Conservation (phyloP, 2,797 vertebrate genomes). For the Halcyon chelicuti region DNA sequence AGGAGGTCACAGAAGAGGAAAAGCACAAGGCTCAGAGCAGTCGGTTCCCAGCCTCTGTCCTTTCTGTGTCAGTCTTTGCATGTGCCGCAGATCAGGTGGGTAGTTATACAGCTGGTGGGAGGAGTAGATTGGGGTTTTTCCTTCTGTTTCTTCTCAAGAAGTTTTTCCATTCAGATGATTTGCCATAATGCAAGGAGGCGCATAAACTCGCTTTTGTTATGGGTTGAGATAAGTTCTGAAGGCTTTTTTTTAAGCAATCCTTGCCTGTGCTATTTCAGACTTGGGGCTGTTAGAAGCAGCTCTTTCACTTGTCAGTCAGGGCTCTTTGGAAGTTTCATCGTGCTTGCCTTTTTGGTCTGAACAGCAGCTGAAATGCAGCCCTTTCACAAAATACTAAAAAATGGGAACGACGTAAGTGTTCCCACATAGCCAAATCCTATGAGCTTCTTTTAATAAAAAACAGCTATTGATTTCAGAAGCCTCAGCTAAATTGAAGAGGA, state of each 20-base stretch:
- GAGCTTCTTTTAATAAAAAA: background rate
- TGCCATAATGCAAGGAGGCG: background rate
- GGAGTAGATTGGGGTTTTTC: fast-evolving
- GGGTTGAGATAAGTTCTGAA: background rate
- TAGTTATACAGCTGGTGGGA: background rate
- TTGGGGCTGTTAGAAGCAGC: fast-evolving
- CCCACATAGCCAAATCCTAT: background rate
- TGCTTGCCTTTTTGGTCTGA: background rate
- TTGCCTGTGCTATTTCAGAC: background rate
- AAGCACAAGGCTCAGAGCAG: background rate
- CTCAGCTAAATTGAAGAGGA: background rate
- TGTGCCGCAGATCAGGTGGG: background rate
- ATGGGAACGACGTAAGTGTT: fast-evolving
- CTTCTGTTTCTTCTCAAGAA: background rate
- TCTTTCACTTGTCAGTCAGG: background rate
- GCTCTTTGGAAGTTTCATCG: background rate
- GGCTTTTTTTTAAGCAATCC: background rate
- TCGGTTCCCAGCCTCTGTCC: background rate
- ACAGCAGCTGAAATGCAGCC: background rate
- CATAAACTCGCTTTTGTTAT: background rate
- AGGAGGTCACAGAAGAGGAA: background rate
- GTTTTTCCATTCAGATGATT: background rate
- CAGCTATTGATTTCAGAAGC: background rate
- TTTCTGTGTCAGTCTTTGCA: background rate
- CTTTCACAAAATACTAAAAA: background rate